Base-by-base conservation (phyloP, 2,888 invertebrate genomes). In the Sphaerophoria taeniata region DNA sequence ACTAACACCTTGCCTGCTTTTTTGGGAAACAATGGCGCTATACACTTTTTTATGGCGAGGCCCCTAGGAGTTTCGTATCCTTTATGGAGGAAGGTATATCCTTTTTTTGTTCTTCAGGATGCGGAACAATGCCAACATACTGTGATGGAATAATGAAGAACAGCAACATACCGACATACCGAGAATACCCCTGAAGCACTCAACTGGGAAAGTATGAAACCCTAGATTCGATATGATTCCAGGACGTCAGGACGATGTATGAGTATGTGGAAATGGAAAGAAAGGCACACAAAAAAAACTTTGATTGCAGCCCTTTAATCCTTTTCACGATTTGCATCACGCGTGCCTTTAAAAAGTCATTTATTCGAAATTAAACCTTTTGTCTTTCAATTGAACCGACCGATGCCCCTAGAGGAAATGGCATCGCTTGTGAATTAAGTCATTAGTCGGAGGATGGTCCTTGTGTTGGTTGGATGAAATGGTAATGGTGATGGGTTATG, bases 331-430 rank as follows among this genome's bases (percentile, higher is more conserved):
- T 79, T 75, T 72, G 53, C 72, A 69, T 75, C 69, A 43, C 53
- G 53, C 43, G 73, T 53, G 31, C 55, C 72, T 80, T 85, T 76
- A 85, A 85, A 85, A 76, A 76, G 76, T 69, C 80, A 85, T 85
- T 85, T 85, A 80, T 85, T 76, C 75, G 63, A 75, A 85, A 80
- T 85, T 80, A 85, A 85, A 73, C 76, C 80, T 70, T 85, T 85
- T 85, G 84, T 84, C 79, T 60, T 70, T 34, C 60, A 71, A 84
- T 84, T 79, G 79, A 43, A 39, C 51, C 45, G 51, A 65, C 45
- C 75, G 58, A 77, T 79, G 84, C 72, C 80, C 58, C 70, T 53
- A 14, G 73, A 70, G 77, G 70, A 73, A 51, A n/a, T n/a, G 14
- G 63, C 55, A 72, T 63, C 53, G 76, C 61, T 72, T 80, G 63